A percentile compares a stretch with the other conserved stretches of the same genome.
Conservation (phyloP, 2,113 vertebrate species). For the Cricetomys ansorgei region DNA sequence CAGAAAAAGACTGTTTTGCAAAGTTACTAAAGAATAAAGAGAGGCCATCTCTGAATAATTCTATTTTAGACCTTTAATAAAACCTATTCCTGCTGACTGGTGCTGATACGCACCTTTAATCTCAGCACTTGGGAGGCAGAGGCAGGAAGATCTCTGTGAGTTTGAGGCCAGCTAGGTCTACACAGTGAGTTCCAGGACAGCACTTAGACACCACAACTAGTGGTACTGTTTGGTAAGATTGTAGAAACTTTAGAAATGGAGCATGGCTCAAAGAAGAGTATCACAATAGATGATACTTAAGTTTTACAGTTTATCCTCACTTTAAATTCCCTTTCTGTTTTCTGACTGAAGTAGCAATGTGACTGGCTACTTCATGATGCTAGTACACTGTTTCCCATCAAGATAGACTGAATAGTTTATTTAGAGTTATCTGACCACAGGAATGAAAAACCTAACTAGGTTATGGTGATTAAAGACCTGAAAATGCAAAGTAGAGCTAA, state of each 20-base stretch:
- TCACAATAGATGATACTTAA: neutral
- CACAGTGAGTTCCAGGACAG: too few relatives aligned
- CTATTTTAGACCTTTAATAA: neutral
- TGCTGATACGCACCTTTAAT: too few relatives aligned
- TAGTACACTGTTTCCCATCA: too few relatives aligned
- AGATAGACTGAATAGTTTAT: neutral
- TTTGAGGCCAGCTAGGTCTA: too few relatives aligned
- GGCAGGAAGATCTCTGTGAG: too few relatives aligned
- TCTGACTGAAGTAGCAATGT: neutral
- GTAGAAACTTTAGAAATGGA: neutral
- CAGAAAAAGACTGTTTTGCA: neutral
- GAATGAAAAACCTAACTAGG: neutral
- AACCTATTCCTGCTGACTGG: too few relatives aligned
- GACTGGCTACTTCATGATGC: neutral
- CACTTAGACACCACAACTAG: neutral
- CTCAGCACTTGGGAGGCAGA: too few relatives aligned
- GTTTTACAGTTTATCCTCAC: neutral
- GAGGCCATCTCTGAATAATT: slow-evolving; percentile 16
- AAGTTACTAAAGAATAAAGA: neutral
- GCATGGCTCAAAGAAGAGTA: neutral
- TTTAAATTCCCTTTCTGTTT: neutral
- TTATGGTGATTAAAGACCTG: neutral
- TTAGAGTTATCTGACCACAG: neutral
- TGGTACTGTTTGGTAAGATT: neutral
- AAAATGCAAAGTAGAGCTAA: neutral